These are phyloP conservation scores for Spea bombifrons DNA, from an alignment of 2,113 vertebrate species.

Conservation along the genomic window DNA sequence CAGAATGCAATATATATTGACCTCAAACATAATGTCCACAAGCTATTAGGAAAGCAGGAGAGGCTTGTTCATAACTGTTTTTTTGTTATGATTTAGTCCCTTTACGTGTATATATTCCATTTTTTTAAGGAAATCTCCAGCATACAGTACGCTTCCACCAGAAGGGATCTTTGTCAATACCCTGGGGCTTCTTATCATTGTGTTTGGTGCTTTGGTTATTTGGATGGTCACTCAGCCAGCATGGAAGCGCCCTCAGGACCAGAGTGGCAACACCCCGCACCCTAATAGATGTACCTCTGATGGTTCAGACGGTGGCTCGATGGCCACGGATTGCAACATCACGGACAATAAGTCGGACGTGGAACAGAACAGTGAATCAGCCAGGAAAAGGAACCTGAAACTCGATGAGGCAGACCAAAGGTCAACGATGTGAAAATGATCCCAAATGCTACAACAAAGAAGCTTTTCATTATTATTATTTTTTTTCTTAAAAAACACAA, in stretches of 20 bases:
- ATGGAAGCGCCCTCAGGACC: conserved; percentile 86
- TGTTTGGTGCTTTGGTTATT: conserved; percentile 79
- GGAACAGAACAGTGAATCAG: conserved; percentile 64
- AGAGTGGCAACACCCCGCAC: conserved; percentile 53
- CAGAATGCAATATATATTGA: no score
- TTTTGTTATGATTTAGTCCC: no score
- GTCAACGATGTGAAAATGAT: conserved; percentile 66
- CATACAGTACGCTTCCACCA: conserved; percentile 76
- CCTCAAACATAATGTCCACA: no score
- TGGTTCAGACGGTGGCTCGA: conserved; percentile 47
- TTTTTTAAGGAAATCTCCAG: conserved; percentile 47
- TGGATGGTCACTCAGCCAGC: conserved; percentile 83
- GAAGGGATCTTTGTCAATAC: conserved; percentile 83
- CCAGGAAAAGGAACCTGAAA: conserved; percentile 72
- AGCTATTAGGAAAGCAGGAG: no score
- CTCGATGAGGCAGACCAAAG: conserved; percentile 70
- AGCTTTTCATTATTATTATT: not conserved
- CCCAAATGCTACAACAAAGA: not conserved
- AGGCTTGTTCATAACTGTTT: no score
- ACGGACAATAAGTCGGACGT: conserved; percentile 60
- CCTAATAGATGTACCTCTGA: conserved; percentile 45
- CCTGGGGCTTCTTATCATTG: conserved; percentile 78
- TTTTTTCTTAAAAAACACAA: not conserved
- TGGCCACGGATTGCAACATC: conserved; percentile 53
- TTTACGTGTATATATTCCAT: conserved; percentile 3